Evolutionary conservation across 92 coral and sea anemone genomes (phyloP).

Genomic region (Porites rus): DNA sequence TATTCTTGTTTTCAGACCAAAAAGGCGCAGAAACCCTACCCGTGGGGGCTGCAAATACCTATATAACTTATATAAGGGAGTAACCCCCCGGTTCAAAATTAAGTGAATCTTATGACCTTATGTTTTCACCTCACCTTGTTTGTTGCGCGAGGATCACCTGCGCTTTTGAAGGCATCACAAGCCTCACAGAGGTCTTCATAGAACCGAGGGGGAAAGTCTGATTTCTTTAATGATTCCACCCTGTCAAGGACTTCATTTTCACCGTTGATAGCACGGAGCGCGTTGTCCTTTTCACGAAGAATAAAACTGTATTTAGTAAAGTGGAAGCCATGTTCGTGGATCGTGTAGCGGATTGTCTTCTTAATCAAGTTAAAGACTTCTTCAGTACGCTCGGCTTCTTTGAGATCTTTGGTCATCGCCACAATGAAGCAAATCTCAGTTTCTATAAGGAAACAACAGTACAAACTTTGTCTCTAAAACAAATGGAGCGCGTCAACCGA

Average conservation of each 20-base stretch:
- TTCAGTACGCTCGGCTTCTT: background rate
- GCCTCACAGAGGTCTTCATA: constrained; percentile 13
- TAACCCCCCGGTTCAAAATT: too few relatives aligned
- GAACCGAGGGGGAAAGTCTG: background rate
- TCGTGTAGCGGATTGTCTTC: background rate
- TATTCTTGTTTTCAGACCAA: too few relatives aligned
- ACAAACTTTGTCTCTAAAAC: background rate
- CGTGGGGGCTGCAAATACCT: too few relatives aligned
- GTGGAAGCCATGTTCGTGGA: constrained; percentile 19
- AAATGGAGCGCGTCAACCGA: background rate
- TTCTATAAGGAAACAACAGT: constrained; percentile 8
- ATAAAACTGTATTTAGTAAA: constrained; percentile 13
- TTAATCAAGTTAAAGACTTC: constrained; percentile 5
- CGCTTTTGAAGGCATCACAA: background rate
- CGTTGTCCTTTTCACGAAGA: background rate
- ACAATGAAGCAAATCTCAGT: constrained; percentile 21
- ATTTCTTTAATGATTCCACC: background rate
- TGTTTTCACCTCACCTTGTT: background rate
- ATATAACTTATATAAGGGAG: too few relatives aligned
- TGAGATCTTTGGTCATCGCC: background rate
- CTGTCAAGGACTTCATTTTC: background rate
- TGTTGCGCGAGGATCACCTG: background rate
- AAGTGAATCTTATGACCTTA: background rate
- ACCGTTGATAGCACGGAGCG: background rate
- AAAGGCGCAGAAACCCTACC: too few relatives aligned